Evolutionary conservation across 2,113 vertebrate species (phyloP).

Genomic region (Campylomormyrus tamandua): DNA sequence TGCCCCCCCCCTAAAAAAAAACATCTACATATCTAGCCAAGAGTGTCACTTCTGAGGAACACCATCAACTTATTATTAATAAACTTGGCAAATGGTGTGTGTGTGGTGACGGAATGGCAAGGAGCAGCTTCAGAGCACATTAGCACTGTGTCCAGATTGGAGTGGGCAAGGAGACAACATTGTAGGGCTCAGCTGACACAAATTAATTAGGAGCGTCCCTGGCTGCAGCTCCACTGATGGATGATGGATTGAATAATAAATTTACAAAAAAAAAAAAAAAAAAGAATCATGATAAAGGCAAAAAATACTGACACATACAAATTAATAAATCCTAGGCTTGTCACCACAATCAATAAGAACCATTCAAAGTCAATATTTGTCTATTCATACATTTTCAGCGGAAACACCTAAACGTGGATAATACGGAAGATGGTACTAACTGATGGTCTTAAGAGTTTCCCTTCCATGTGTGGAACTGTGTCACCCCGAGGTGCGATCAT

Average conservation of each 20-base stretch:
- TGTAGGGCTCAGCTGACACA: background rate
- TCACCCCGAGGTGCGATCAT: background rate
- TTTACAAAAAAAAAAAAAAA: background rate
- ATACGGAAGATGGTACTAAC: background rate
- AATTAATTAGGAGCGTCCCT: background rate
- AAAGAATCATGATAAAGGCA: background rate
- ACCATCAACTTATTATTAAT: background rate
- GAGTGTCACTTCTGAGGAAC: background rate
- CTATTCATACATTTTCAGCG: background rate
- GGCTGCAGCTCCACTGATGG: background rate
- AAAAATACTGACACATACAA: background rate
- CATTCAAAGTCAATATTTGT: background rate
- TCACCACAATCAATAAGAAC: background rate
- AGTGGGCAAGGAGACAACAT: background rate
- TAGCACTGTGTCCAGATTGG: background rate
- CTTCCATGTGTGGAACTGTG: background rate
- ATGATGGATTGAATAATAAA: background rate
- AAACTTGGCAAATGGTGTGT: background rate
- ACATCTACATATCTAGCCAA: background rate
- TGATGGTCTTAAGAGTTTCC: background rate
- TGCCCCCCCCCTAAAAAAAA: background rate
- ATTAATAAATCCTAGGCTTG: background rate
- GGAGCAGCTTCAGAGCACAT: background rate
- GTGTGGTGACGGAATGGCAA: background rate
- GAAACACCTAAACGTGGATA: background rate